Conservation (phyloP, 2,888 invertebrate genomes). For the Mesochorus sp. region DNA sequence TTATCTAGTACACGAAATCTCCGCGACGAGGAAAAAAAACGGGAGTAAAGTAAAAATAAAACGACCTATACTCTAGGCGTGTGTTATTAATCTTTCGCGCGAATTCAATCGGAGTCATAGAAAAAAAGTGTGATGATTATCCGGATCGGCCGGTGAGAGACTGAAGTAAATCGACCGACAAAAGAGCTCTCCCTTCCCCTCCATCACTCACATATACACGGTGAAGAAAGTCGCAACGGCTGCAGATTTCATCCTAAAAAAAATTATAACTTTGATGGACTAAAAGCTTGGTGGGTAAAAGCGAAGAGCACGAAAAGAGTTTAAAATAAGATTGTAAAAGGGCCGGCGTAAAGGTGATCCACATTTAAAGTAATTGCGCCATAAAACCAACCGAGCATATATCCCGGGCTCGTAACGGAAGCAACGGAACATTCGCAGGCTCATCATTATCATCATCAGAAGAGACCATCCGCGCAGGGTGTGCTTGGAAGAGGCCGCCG, state of each 20-base stretch:
- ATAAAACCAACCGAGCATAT: constrained; percentile 3
- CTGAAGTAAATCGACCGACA: background rate
- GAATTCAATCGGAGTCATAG: background rate
- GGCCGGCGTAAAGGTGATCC: background rate
- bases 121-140: background rate
- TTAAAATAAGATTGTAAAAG: background rate
- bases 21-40: background rate
- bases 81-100: background rate
- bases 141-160: background rate
- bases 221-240: background rate
- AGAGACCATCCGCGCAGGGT: constrained; percentile 17
- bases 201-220: too few relatives aligned
- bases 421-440: constrained; percentile 1
- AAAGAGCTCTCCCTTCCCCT: too few relatives aligned
- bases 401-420: constrained; percentile 11
- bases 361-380: background rate
- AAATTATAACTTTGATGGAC: background rate
- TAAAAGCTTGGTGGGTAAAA: background rate
- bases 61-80: background rate
- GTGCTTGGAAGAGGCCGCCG: background rate
- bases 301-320: background rate
- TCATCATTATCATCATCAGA: constrained; percentile 39
- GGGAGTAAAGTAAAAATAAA: too few relatives aligned
- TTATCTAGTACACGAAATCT: background rate
- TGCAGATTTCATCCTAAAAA: background rate